These are phyloP conservation scores for Tanytarsus gracilentus DNA, from an alignment of 2,888 invertebrate species.

Conservation along the genomic window DNA sequence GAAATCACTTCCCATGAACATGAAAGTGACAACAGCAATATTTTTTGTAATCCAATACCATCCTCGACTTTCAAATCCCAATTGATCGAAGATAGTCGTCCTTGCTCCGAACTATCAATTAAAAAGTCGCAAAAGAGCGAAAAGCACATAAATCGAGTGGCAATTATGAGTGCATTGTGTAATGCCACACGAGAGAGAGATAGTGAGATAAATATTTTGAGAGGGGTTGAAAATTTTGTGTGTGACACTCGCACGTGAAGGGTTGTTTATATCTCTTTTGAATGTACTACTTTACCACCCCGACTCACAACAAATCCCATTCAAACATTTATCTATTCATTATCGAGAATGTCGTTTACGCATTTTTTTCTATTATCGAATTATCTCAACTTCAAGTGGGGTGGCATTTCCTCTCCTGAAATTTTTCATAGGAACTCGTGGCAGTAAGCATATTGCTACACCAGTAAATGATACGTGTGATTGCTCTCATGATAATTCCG, in stretches of 20 bases:
- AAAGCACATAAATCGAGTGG: conserved; percentile 2
- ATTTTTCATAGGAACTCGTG: background rate
- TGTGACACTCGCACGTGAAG: conserved; percentile 22
- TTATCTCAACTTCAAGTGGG: conserved; percentile 24
- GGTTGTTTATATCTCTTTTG: conserved; percentile 23
- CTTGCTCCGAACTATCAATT: background rate
- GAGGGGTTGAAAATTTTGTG: background rate
- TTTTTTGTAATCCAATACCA: background rate
- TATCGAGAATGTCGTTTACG: conserved; percentile 26
- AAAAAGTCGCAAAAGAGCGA: conserved; percentile 13
- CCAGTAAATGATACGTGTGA: conserved; percentile 28
- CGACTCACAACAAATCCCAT: no score
- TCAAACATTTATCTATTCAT: conserved; percentile 26
- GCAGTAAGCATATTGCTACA: conserved; percentile 20
- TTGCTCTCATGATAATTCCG: conserved; percentile 18
- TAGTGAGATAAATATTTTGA: background rate
- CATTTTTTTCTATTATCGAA: conserved; percentile 28
- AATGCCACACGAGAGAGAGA: conserved; percentile 1
- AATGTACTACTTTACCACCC: conserved; percentile 8
- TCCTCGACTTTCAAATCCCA: background rate
- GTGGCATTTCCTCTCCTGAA: conserved; percentile 1
- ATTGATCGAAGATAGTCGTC: conserved; percentile 2
- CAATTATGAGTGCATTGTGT: conserved; percentile 27
- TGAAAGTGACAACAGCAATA: background rate
- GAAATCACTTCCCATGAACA: background rate